phyloP scores from a whole-genome alignment of 2,113 vertebrate species.

The Chloropsis hardwickii region DNA sequence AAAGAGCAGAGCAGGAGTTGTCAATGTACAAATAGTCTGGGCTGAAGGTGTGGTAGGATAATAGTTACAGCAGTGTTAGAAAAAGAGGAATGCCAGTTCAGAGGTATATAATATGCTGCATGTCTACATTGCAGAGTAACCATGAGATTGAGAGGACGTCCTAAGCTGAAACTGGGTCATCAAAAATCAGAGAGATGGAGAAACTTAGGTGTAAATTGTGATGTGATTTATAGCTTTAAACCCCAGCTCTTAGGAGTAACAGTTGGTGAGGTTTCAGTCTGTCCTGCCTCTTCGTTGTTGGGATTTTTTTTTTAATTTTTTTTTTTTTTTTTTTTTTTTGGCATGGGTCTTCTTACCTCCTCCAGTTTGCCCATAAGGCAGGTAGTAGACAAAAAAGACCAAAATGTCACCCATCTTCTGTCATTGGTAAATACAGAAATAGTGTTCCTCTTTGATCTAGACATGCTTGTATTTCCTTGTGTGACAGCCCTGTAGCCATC shows the following conservation, averaged over 20 bases:
- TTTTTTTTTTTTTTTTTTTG: neutral
- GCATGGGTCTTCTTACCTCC: accelerated
- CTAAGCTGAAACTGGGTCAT: neutral
- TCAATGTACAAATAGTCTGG: neutral
- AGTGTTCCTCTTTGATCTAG: neutral
- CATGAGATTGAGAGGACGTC: neutral
- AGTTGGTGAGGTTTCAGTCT: neutral
- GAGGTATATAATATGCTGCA: neutral
- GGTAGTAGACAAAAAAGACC: neutral
- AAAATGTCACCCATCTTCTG: neutral
- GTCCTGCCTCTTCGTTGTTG: neutral
- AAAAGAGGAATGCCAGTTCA: neutral
- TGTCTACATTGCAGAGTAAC: neutral
- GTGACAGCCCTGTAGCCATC: neutral
- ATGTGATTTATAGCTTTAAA: neutral
- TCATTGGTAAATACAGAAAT: neutral
- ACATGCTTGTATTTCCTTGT: neutral
- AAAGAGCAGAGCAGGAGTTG: neutral
- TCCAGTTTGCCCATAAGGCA: neutral
- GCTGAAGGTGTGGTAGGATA: neutral
- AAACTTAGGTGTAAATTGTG: neutral
- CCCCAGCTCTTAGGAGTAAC: neutral
- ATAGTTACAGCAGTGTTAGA: neutral
- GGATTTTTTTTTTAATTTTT: too few relatives aligned
- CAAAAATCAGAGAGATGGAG: neutral